Evolutionary conservation across 2,113 vertebrate species (phyloP).

Genomic region (Atlantisia rogersi): DNA sequence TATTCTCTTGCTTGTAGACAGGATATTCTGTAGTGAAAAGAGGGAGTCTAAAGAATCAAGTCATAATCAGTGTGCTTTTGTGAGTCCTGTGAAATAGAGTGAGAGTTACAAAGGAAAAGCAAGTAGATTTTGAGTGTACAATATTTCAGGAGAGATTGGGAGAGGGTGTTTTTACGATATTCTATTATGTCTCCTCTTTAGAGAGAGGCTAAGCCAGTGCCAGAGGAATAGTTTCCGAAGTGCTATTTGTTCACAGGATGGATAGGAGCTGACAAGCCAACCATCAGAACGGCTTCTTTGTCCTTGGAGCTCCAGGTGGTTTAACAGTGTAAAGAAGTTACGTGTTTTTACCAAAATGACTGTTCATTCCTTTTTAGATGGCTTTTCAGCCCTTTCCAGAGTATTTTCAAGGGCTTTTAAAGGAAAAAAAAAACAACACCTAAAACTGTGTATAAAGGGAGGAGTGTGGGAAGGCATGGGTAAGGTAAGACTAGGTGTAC

Average conservation of each 20-base stretch:
- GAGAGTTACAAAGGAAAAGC: slow-evolving; percentile 7
- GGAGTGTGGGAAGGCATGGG: background rate
- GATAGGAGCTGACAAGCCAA: slow-evolving; percentile 47
- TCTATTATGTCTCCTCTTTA: slow-evolving; percentile 55
- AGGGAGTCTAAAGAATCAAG: slow-evolving; percentile 19
- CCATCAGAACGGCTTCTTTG: slow-evolving; percentile 58
- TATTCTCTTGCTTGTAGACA: background rate
- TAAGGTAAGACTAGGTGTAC: background rate
- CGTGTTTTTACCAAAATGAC: background rate
- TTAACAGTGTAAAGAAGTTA: slow-evolving; percentile 12
- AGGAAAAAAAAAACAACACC: background rate
- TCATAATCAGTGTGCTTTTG: slow-evolving; percentile 39
- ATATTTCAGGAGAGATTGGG: slow-evolving; percentile 44
- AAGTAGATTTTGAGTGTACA: slow-evolving; percentile 18
- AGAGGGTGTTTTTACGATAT: slow-evolving; percentile 7
- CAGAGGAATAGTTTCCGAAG: slow-evolving; percentile 31
- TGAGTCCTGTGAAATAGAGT: background rate
- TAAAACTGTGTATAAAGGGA: background rate
- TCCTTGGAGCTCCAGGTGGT: slow-evolving; percentile 63
- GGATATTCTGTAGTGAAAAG: background rate
- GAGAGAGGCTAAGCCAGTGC: background rate
- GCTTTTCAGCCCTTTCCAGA: background rate
- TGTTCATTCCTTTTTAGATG: slow-evolving; percentile 32
- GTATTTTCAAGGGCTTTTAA: slow-evolving; percentile 4
- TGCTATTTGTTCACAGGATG: slow-evolving; percentile 58